Evolutionary conservation across 1,140 invertebrate genomes (phyloP).

Genomic region (Drosophila mojavensis): DNA sequence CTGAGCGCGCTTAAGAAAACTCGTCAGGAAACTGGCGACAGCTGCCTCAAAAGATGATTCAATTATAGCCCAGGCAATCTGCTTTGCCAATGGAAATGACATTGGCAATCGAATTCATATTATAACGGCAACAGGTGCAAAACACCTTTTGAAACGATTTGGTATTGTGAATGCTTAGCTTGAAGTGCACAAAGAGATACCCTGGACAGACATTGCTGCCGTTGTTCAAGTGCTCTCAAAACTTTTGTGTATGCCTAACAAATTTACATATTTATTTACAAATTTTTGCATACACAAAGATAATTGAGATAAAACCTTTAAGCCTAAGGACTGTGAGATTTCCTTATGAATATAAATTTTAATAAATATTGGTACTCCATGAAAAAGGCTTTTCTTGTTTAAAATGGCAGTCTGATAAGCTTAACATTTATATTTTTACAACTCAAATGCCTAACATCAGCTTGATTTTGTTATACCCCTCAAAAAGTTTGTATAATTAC

Average conservation of each 20-base stretch:
- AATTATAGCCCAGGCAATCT: slow-evolving; percentile 53
- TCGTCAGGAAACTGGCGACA: slow-evolving; percentile 53
- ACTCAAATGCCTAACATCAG: too few relatives aligned
- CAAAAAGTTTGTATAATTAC: background rate
- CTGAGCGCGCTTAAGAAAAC: background rate
- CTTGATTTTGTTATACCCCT: background rate
- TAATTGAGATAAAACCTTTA: too few relatives aligned
- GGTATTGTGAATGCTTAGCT: background rate
- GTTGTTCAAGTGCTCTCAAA: too few relatives aligned
- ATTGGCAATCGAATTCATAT: slow-evolving; percentile 57
- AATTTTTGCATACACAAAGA: too few relatives aligned
- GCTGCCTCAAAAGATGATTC: slow-evolving; percentile 65
- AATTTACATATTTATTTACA: too few relatives aligned
- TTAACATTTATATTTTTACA: too few relatives aligned
- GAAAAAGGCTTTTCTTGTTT: too few relatives aligned
- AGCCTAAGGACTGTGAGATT: too few relatives aligned
- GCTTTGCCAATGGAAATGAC: slow-evolving; percentile 12
- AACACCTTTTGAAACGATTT: slow-evolving; percentile 6
- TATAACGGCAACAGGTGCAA: slow-evolving; percentile 44
- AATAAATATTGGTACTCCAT: too few relatives aligned
- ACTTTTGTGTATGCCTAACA: too few relatives aligned
- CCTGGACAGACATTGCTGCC: background rate
- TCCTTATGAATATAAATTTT: too few relatives aligned
- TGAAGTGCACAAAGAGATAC: background rate
- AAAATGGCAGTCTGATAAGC: too few relatives aligned